Conservation (phyloP, 2,113 vertebrate species). For the Rattus norvegicus region DNA sequence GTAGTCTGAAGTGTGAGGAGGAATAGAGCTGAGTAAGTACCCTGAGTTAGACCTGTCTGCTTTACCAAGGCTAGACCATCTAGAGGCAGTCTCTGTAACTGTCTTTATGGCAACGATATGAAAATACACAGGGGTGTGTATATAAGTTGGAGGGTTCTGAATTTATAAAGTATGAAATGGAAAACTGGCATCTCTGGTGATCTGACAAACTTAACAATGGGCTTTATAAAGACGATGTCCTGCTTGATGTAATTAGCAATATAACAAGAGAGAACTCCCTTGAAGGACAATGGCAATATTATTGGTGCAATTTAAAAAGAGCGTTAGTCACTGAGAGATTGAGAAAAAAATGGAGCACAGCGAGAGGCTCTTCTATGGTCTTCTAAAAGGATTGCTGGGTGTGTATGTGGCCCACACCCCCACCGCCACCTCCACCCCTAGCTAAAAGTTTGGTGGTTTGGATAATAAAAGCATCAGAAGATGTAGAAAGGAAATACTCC, state of each 20-base stretch:
- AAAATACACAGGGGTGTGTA: neutral
- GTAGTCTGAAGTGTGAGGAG: neutral
- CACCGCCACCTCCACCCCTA: too few species aligned
- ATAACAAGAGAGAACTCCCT: slow-evolving; percentile 18
- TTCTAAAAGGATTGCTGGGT: slow-evolving; percentile 23
- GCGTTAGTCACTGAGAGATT: neutral
- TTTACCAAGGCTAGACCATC: neutral
- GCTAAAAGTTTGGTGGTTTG: slow-evolving; percentile 1
- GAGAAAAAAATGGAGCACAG: slow-evolving; percentile 27
- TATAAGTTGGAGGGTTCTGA: slow-evolving; percentile 15
- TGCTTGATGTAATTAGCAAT: slow-evolving; percentile 32
- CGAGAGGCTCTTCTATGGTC: neutral
- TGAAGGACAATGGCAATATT: slow-evolving; percentile 22
- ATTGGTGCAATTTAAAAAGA: slow-evolving; percentile 43
- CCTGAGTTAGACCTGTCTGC: slow-evolving; percentile 25
- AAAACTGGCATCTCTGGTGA: neutral
- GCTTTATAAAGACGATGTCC: neutral
- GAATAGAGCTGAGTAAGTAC: slow-evolving; percentile 8
- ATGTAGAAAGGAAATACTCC: neutral
- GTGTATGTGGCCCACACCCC: neutral
- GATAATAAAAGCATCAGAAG: slow-evolving; percentile 37
- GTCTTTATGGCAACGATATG: neutral
- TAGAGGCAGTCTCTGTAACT: neutral
- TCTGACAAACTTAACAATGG: neutral
- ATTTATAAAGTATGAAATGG: neutral